Conservation (phyloP, 2,888 invertebrate species). For the Sesia apiformis region DNA sequence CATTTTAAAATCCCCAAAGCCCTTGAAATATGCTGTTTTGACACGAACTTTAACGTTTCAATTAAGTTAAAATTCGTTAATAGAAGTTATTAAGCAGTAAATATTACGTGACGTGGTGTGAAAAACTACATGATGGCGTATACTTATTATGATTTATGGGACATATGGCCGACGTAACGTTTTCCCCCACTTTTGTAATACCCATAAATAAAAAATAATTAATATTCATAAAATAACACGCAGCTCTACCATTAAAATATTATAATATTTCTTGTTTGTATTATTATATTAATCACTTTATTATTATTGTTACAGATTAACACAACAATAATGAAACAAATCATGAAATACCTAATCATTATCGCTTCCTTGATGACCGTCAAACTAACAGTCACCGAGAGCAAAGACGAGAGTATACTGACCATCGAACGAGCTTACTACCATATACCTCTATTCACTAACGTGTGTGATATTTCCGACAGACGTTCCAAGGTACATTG, state of each 20-base stretch:
- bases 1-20: constrained; percentile 38
- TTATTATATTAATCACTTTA: neutral
- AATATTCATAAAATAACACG: too few relatives aligned
- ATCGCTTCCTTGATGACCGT: constrained; percentile 57
- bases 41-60: constrained; percentile 10
- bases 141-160: too few relatives aligned
- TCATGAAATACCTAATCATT: constrained; percentile 52
- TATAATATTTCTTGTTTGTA: too few relatives aligned
- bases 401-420: constrained; percentile 45
- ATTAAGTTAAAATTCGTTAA: constrained; percentile 36
- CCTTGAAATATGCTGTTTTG: constrained; percentile 24
- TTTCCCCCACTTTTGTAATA: too few relatives aligned
- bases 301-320: constrained; percentile 37
- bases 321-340: constrained; percentile 39
- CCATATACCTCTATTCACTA: constrained; percentile 51
- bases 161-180: too few relatives aligned
- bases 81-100: constrained; percentile 19
- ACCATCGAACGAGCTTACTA: constrained; percentile 50
- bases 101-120: constrained; percentile 19
- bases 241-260: too few relatives aligned
- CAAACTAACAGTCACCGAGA: constrained; percentile 51
- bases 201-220: too few relatives aligned
- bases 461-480: constrained; percentile 62
- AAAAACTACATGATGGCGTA: neutral
- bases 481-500: constrained; percentile 63